Evolutionary conservation across 2,888 invertebrate species (phyloP).

Genomic region (Hylaea fasciaria): DNA sequence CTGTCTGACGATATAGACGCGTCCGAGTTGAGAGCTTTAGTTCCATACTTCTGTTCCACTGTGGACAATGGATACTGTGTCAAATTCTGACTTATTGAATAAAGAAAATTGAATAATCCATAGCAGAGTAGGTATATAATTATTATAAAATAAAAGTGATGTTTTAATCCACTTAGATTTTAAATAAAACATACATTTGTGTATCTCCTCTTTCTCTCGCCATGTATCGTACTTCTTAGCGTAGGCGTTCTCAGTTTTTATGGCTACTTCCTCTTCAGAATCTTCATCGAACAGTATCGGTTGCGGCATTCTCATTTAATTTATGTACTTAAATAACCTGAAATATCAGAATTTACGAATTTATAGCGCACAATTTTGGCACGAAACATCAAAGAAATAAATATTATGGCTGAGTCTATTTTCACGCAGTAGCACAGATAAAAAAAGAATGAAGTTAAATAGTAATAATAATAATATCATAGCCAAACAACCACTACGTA

Average conservation of each 20-base stretch:
- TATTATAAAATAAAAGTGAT: not conserved
- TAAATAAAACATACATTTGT: slow-evolving; percentile 86
- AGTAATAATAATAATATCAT: too few species aligned
- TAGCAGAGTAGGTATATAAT: too few species aligned
- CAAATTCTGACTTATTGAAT: too few species aligned
- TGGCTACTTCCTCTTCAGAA: slow-evolving; percentile 81
- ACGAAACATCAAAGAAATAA: too few species aligned
- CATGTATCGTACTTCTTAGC: slow-evolving; percentile 93
- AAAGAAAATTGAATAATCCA: too few species aligned
- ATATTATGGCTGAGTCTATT: too few species aligned
- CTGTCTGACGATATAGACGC: slow-evolving; percentile 81
- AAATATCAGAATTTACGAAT: too few species aligned
- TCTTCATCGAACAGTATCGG: slow-evolving; percentile 83
- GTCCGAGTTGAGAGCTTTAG: slow-evolving; percentile 76
- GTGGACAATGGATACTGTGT: slow-evolving; percentile 26
- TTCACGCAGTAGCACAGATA: too few species aligned
- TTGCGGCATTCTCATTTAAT: slow-evolving; percentile 51
- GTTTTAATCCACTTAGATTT: not conserved
- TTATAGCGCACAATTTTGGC: too few species aligned
- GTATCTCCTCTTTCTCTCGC: slow-evolving; percentile 93
- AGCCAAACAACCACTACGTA: too few species aligned
- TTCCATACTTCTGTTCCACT: slow-evolving; percentile 92
- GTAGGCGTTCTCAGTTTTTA: slow-evolving; percentile 91
- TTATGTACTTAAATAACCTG: not conserved
- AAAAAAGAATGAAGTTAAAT: too few species aligned